Base-by-base conservation (phyloP, 2,113 vertebrate genomes). In the Gymnogyps californianus region DNA sequence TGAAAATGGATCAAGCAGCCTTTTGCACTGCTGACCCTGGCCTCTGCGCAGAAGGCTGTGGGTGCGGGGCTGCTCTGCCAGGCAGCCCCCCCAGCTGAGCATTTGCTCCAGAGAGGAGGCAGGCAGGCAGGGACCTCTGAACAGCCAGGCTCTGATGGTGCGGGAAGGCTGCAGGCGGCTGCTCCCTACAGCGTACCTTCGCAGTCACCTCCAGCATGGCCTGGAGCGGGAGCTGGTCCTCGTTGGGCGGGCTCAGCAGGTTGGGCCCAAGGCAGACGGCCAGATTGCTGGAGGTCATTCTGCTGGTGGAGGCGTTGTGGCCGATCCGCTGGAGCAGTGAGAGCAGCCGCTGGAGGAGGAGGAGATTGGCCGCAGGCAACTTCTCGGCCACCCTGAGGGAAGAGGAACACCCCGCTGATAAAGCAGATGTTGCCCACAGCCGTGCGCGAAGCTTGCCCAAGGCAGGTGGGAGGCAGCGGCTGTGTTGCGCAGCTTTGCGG, bases 1-100 rank as follows among this genome's bases (percentile, higher is more conserved):
- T n/a, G 5, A 46, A 51, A 40, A 57, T 0, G 2, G 32, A 4
- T 32, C 28, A 7, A 19, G 12, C n/a, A 31, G 11, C 19, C 7
- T 58, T 22, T n/a, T 16, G 49, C 17, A 16, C 22, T 11, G 1
- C 44, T 4, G 9, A 52, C 11, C 18, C 38, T 15, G 67, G 16
- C 5, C 9, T 5, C 19, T 82, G 16, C 1, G 10, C 22, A 49
- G 44, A 32, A 7, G 22, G 26, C 38, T 55, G 26, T 46, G 13
- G 28, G 9, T 38, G 47, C 8, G 15, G 25, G 36, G 6, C 29
- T 49, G 51, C 13, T 49, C 28, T 55, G 42, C 8, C 52, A 51
- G 52, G 65, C n/a, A 54, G 24, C 13, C 36, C 11, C 18, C 1
- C 0, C 28, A 24, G 4, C 7, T n/a, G n/a, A 3, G 19, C 9